A percentile compares a stretch with the other conserved stretches of the same genome.
phyloP scores from a whole-genome alignment of 92 coral and sea anemone genomes.

The Zoanthus gigantus region DNA sequence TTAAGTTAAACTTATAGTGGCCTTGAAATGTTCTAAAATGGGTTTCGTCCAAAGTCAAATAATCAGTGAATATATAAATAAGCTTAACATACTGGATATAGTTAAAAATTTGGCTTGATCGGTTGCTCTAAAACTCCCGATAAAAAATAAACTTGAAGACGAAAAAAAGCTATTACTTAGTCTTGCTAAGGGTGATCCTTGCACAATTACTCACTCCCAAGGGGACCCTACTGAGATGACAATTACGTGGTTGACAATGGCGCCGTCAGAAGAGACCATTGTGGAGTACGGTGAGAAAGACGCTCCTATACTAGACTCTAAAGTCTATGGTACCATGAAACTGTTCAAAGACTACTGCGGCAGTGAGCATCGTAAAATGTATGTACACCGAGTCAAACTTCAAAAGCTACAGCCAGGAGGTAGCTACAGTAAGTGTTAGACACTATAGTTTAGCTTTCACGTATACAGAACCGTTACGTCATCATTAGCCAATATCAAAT shows the following conservation, averaged over 20 bases:
- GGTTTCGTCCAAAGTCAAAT: too few relatives aligned
- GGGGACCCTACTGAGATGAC: slow-evolving; percentile 88
- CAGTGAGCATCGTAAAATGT: slow-evolving; percentile 72
- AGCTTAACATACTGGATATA: too few relatives aligned
- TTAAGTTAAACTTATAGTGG: too few relatives aligned
- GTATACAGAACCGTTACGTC: too few relatives aligned
- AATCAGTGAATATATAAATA: too few relatives aligned
- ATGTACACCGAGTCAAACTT: slow-evolving; percentile 84
- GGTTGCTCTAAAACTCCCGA: too few relatives aligned
- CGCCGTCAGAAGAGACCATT: slow-evolving; percentile 65
- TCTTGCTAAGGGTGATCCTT: not conserved
- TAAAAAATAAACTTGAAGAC: too few relatives aligned
- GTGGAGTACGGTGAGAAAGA: slow-evolving; percentile 89
- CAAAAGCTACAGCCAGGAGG: slow-evolving; percentile 69
- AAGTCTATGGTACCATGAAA: slow-evolving; percentile 37
- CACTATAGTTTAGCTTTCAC: not conserved
- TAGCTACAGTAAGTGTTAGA: slow-evolving; percentile 71
- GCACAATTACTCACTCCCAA: not conserved
- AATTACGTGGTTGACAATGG: slow-evolving; percentile 94
- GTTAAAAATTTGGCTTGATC: too few relatives aligned
- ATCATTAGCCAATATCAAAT: too few relatives aligned
- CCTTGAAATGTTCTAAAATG: too few relatives aligned
- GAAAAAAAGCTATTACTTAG: not conserved
- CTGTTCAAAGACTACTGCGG: slow-evolving; percentile 68
- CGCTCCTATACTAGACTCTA: slow-evolving; percentile 61